Percentiles rank a stretch among this genome's conserved stretches.
phyloP scores from a whole-genome alignment of 2,888 invertebrate genomes.

The Apantesis nais region DNA sequence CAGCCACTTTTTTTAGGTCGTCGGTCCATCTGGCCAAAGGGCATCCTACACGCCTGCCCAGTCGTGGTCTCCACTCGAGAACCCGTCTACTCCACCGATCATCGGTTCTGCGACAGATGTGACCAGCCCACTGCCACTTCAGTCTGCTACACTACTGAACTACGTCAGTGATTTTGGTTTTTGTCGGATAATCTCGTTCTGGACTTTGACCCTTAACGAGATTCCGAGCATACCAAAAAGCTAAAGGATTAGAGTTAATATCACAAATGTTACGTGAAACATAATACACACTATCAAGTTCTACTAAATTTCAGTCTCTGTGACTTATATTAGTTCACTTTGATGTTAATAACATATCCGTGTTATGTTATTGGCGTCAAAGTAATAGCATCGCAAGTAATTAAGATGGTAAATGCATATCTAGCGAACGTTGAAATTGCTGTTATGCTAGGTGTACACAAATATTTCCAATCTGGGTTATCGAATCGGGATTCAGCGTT shows the following conservation, averaged over 20 bases:
- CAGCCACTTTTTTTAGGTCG: no score
- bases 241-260: not conserved
- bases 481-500: constrained; percentile 59
- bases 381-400: constrained; percentile 29
- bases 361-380: not conserved
- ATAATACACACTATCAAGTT: not conserved
- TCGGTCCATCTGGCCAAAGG: no score
- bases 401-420: constrained; percentile 49
- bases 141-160: no score
- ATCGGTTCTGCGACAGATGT: no score
- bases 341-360: not conserved
- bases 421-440: constrained; percentile 54
- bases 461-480: constrained; percentile 78
- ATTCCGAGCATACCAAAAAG: no score
- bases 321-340: not conserved
- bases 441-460: constrained; percentile 68
- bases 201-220: no score
- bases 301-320: not conserved
- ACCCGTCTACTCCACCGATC: no score
- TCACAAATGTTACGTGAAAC: not conserved
- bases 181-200: no score
- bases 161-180: no score
- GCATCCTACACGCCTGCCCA: no score
- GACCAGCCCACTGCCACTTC: no score
- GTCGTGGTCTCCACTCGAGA: no score